Base-by-base conservation (phyloP, 2,113 vertebrate species). In the Poecile atricapillus region DNA sequence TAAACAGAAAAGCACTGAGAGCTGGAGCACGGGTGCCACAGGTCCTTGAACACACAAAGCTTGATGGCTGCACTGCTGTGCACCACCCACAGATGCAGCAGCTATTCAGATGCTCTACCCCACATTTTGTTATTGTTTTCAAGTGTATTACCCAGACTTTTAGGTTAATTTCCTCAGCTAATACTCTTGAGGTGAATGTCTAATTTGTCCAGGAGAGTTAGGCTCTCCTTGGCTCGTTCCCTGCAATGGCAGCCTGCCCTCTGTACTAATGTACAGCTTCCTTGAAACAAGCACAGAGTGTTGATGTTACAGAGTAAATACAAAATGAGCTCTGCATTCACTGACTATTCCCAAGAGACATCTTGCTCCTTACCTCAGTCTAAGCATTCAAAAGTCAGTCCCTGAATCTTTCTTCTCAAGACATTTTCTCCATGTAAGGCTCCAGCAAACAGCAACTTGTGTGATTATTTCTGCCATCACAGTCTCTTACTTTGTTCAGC, bases 401-500 rank as follows among this genome's bases (percentile, higher is more conserved):
- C 41, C 50, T 83, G 58, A 95, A 90, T 90, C 53, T 52, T 74
- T 65, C 24, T 44, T 43, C 30, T 75, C 35, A 81, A 87, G 63
- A 28, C 22, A 27, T 87, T 90, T 60, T 78, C 15, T 15, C 46
- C 17, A 80, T 33, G 79, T 91, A 85, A 92, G 1, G 13, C 62
- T 91, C 64, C 94, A 92, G 79, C 90, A 91, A 93, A 92, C 49
- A 92, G 69, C 64, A 88, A 92, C 73, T 92, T 85, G 16, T 55
- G 50, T 68, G 80, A 96, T 83, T 90, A 91, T 94, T 92, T 96
- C 50, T 94, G 83, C 88, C 92, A 79, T 78, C 87, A 91, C 28
- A 81, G 60, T 77, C 90, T 87, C 96, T 91, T 88, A 73, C 80
- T 97, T 93, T 75, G 41, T 65, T 97, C 95, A 97, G 90, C 94